Evolutionary conservation across 2,888 invertebrate genomes (phyloP).

Genomic region (Germaria angustata): DNA sequence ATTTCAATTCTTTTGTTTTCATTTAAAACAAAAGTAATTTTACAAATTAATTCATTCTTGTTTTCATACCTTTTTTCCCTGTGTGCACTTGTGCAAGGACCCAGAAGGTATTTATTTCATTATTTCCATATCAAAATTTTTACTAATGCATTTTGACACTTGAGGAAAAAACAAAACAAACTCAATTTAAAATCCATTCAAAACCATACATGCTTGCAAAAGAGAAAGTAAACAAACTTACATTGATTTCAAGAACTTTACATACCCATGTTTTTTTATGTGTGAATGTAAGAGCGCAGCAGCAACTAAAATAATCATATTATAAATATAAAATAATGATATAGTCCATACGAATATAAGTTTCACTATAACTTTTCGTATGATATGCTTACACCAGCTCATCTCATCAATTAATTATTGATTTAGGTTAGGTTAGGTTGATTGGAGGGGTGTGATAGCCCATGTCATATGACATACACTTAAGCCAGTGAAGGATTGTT

Average conservation of each 20-base stretch:
- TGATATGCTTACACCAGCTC: no score
- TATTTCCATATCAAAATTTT: constrained; percentile 53
- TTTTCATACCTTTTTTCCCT: constrained; percentile 2
- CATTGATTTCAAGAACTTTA: constrained; percentile 61
- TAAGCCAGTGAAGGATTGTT: no score
- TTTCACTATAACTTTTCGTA: neutral
- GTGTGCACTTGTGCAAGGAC: neutral
- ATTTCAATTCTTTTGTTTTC: constrained; percentile 28
- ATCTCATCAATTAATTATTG: no score
- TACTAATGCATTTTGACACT: constrained; percentile 64
- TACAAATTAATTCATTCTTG: constrained; percentile 54
- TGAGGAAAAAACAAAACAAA: constrained; percentile 53
- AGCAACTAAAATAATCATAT: neutral
- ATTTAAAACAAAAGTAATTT: constrained; percentile 46
- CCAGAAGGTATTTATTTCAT: constrained; percentile 63
- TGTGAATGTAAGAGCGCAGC: constrained; percentile 4
- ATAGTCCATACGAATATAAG: neutral
- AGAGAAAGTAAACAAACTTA: constrained; percentile 49
- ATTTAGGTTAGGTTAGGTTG: no score
- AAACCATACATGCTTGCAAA: constrained; percentile 55
- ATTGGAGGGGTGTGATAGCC: no score
- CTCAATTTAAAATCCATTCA: constrained; percentile 61
- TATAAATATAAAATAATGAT: neutral
- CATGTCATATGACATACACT: no score
- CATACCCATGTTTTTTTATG: constrained; percentile 5